Evolutionary conservation across 2,797 vertebrate species (phyloP), one percentile per base, ranked within the genome.

Genomic region (Sternotherus odoratus): DNA sequence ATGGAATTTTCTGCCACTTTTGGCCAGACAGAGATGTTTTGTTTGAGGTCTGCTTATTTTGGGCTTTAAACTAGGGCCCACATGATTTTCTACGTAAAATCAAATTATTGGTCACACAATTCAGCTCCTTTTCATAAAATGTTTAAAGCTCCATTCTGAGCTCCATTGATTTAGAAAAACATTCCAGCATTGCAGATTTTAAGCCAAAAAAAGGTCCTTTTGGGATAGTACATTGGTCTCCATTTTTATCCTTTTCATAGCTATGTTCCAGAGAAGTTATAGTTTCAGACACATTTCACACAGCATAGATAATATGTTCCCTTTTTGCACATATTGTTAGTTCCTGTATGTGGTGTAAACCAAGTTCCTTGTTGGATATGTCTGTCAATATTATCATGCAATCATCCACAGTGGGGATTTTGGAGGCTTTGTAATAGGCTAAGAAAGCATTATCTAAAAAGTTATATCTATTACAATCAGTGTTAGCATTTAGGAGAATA

Each of bases 11-110:
- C 82, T 96, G 56, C 69, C 82, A 48, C 82, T 91, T 33, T 0
- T 0, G 28, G 46, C 49, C 39, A 3, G 33, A 21, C 24, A 75
- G 6, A 86, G 69, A 83, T 53, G 17, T 23, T 89, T 90, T 82
- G 26, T 79, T 84, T 85, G 30, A 89, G 51, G 60, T 82, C 5
- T 88, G 13, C 30, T 88, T 91, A 78, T 46, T 78, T 85, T n/a
- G 0, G 0, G 10, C 46, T 50, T 17, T 1, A 1, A 94, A 92
- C 77, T 83, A 23, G 0, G 0, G n/a, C 13, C 77, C 39, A n/a
- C 0, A 0, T 28, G 60, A 53, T 75, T 85, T 86, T 82, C 16
- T 4, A 1, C 74, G 83, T 80, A 53, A 51, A 89, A 51, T 46
- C 50, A 87, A 75, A 2, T 1, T 19, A 1, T 56, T 54, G 26